Conservation (phyloP, 2,888 invertebrate species). For the Malthinus seriepunctatus region DNA sequence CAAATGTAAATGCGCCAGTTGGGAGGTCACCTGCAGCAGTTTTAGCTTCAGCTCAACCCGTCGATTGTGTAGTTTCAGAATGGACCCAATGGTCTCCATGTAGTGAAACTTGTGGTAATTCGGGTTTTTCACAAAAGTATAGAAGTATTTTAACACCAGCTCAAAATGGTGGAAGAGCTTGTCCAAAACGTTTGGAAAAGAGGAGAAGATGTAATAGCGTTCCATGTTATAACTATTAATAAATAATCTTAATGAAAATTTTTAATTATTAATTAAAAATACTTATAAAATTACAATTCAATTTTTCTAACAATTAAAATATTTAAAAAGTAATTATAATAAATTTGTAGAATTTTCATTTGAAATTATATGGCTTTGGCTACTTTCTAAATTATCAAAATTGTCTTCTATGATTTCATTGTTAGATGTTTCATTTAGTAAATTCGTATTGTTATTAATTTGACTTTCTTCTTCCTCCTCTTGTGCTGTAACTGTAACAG, state of each 20-base stretch:
- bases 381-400: too few relatives aligned
- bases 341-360: too few relatives aligned
- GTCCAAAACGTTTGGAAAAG: conserved; percentile 63
- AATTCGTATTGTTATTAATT: not conserved
- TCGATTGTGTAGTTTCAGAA: conserved; percentile 72
- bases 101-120: conserved; percentile 74
- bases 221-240: conserved; percentile 33
- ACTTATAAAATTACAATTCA: too few relatives aligned
- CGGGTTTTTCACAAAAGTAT: conserved; percentile 68
- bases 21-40: conserved; percentile 16
- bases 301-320: too few relatives aligned
- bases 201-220: conserved; percentile 59
- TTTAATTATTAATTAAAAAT: too few relatives aligned
- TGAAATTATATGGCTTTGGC: too few relatives aligned
- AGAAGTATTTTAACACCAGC: conserved; percentile 66
- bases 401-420: too few relatives aligned
- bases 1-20: conserved; percentile 14
- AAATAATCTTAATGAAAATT: not conserved
- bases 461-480: not conserved
- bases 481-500: not conserved
- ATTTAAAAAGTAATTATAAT: too few relatives aligned
- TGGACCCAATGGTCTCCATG: conserved; percentile 88
- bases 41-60: conserved; percentile 26
- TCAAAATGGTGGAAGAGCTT: conserved; percentile 66
- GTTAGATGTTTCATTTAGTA: not conserved